phyloP scores from a whole-genome alignment of 2,888 invertebrate species.

The Saturnia pavonia region DNA sequence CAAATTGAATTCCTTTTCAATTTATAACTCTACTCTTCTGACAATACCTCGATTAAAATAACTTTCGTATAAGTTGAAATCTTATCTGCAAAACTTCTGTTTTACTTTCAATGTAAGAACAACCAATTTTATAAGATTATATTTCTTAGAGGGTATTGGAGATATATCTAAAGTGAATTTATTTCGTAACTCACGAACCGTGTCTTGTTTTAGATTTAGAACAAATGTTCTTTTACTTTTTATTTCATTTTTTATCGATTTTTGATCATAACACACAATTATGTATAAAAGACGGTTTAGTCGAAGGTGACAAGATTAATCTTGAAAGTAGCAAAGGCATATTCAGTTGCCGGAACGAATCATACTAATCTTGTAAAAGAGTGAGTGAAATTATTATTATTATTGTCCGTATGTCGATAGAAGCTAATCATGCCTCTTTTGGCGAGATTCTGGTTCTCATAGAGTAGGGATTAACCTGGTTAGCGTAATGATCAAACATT shows the following conservation, averaged over 20 bases:
- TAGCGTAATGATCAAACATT: no score
- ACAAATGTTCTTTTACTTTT: background rate
- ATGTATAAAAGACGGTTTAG: no score
- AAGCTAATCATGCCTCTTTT: no score
- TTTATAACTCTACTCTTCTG: slow-evolving; percentile 21
- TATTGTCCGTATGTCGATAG: no score
- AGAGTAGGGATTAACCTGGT: no score
- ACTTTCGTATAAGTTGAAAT: slow-evolving; percentile 24
- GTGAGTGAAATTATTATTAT: no score
- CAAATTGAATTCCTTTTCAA: slow-evolving; percentile 22
- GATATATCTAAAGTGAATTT: slow-evolving; percentile 2
- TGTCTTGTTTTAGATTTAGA: background rate
- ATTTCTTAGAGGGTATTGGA: background rate
- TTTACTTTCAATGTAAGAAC: slow-evolving; percentile 15
- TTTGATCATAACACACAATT: no score
- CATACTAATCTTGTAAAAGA: no score
- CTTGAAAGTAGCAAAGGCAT: no score
- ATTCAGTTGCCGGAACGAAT: no score
- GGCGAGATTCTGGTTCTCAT: no score
- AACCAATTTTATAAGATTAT: slow-evolving; percentile 9
- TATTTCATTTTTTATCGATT: background rate
- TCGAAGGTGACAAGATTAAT: no score
- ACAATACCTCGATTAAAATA: slow-evolving; percentile 26
- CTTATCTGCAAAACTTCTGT: slow-evolving; percentile 20
- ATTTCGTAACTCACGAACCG: background rate